Evolutionary conservation across 2,888 invertebrate species (phyloP), one percentile per base, ranked within the genome.

Genomic region (Julus scandinavius): DNA sequence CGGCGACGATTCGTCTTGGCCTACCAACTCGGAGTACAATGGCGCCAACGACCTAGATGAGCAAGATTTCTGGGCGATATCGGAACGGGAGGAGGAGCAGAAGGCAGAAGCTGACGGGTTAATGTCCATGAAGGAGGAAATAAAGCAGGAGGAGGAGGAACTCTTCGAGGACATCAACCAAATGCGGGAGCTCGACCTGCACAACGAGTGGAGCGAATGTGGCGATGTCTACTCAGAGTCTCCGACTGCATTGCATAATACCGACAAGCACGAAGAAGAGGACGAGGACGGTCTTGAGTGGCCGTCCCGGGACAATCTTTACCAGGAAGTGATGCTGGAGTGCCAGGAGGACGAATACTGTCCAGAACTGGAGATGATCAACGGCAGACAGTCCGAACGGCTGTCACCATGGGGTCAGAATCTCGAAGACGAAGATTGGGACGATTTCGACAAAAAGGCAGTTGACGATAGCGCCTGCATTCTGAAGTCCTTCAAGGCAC

Each of bases 91-190:
- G 15, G 89, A 88, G 45, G 85, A 87, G 9, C 88, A 88, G 38
- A 84, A 83, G n/a, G 80, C 54, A 7, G 89, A 89, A 5, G 88
- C 50, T 17, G 29, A 4, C 72, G 72, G 72, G 0, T 38, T 80
- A 40, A 80, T 72, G 41, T 45, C 85, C 40, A 54, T 88, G 45
- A 85, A 88, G 20, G 89, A 89, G 11, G 89, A 88, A 85, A 89
- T 89, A 15, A 89, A 88, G 50, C 86, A 88, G 9, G 90, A 89
- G 38, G 89, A 89, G 58, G 88, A 89, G 85, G 87, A 90, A 49
- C 85, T 88, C 83, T 88, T 88, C 45, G 89, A 88, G 17, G 89
- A 90, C 83, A 89, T 89, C 72, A 87, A 89, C 83, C 85, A 88
- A 29, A 83, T 89, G 83, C 88, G 89, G 7, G 88, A 85, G 9